Conservation (phyloP, 2,113 vertebrate genomes). For the Sciurus niger region DNA sequence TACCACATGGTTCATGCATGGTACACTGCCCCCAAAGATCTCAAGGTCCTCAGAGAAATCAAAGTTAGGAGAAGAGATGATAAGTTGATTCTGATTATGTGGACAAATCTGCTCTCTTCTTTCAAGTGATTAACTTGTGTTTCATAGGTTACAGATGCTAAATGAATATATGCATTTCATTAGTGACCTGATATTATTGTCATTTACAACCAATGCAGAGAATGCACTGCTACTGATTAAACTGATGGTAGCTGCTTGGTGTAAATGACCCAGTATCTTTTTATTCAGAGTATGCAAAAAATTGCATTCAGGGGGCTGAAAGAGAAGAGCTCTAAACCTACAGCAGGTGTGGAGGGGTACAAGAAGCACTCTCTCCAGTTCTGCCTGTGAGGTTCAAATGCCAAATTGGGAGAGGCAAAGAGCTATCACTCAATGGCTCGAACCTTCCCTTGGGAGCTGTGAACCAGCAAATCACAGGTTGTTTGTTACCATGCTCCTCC, state of each 20-base stretch:
- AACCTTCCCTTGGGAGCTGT: not conserved
- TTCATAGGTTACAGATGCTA: not conserved
- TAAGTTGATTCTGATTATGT: not conserved
- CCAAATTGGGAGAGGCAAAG: not conserved
- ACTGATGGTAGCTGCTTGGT: not conserved
- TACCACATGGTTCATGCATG: accelerated
- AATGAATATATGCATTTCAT: conserved; percentile 34
- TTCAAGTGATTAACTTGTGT: not conserved
- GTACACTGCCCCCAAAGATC: accelerated
- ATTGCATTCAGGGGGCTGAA: not conserved
- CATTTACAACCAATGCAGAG: not conserved
- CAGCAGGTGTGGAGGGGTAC: not conserved
- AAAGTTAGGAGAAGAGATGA: not conserved
- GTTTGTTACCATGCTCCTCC: not conserved
- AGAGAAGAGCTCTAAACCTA: not conserved
- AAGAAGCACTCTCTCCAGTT: not conserved
- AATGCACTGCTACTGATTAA: not conserved
- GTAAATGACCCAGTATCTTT: not conserved
- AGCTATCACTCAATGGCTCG: not conserved
- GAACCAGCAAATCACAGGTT: not conserved
- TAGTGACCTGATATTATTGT: not conserved
- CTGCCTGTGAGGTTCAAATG: not conserved
- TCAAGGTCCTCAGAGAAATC: not conserved
- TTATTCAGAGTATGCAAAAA: not conserved
- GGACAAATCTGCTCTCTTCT: not conserved